A percentile compares a stretch with the other conserved stretches of the same genome.
Conservation (phyloP, 2,888 invertebrate species). For the Amphiduros pacificus region DNA sequence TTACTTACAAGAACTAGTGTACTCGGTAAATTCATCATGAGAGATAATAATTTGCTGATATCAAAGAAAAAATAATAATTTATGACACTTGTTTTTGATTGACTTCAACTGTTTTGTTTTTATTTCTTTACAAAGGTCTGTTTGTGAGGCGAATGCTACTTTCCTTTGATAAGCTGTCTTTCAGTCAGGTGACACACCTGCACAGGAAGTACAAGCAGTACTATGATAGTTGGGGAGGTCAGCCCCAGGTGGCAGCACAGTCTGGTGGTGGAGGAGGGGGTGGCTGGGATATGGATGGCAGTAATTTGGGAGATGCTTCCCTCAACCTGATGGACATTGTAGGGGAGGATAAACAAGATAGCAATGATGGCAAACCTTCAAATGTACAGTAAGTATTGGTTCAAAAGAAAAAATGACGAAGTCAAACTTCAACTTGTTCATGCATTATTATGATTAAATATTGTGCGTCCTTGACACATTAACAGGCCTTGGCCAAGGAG, state of each 20-base stretch:
- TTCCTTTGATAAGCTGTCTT: constrained; percentile 80
- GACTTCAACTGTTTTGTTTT: too few relatives aligned
- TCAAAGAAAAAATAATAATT: too few relatives aligned
- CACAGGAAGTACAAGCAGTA: constrained; percentile 74
- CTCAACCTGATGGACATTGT: not conserved
- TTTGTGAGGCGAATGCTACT: constrained; percentile 81
- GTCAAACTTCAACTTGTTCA: too few relatives aligned
- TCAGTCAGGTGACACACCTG: constrained; percentile 78
- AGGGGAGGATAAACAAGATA: too few relatives aligned
- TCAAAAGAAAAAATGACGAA: too few relatives aligned
- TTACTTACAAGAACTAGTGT: constrained; percentile 71
- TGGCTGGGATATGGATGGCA: constrained; percentile 6
- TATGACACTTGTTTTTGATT: too few relatives aligned
- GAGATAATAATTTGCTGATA: not conserved
- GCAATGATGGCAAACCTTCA: too few relatives aligned
- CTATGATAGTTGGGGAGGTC: constrained; percentile 59
- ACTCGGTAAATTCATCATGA: constrained; percentile 63
- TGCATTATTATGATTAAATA: too few relatives aligned
- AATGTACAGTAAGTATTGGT: too few relatives aligned
- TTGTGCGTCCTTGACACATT: too few relatives aligned
- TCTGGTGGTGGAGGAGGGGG: constrained; percentile 39
- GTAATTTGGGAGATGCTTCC: not conserved
- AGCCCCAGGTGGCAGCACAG: not conserved
- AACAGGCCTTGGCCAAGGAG: too few relatives aligned
- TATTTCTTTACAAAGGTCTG: constrained; percentile 70